Percentiles rank a stretch among this genome's conserved stretches.
These are phyloP conservation scores for Heteromyza rotundicornis DNA, from an alignment of 2,888 invertebrate species.

Conservation along the genomic window DNA sequence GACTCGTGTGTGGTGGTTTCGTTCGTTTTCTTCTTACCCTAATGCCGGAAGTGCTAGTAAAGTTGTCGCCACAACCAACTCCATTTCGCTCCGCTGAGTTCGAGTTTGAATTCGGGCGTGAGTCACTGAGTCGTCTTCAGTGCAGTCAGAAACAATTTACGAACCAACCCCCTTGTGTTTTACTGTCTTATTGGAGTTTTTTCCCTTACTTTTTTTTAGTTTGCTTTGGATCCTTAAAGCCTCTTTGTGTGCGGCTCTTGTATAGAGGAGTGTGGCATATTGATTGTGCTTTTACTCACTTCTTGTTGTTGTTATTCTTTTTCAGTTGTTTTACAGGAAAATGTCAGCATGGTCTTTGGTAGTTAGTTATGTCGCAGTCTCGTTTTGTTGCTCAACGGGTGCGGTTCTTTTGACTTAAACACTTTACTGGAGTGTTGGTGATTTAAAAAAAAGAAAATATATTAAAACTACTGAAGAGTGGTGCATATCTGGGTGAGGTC, in stretches of 20 bases:
- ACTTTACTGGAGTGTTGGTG: no score
- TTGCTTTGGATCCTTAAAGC: not conserved
- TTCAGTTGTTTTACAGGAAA: not conserved
- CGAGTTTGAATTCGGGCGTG: no score
- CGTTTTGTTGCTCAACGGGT: constrained; percentile 43
- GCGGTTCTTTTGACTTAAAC: constrained; percentile 43
- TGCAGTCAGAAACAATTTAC: not conserved
- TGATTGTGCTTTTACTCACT: constrained; percentile 36
- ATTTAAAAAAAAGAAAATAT: no score
- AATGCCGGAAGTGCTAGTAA: not conserved
- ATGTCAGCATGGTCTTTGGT: not conserved
- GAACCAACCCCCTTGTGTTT: not conserved
- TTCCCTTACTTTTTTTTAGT: constrained; percentile 1
- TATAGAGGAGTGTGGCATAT: constrained; percentile 46
- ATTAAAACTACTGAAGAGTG: no score
- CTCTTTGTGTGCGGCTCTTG: constrained; percentile 22
- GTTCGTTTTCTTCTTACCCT: no score
- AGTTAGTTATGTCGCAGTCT: constrained; percentile 31
- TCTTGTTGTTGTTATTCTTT: constrained; percentile 12
- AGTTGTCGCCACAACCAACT: constrained; percentile 4
- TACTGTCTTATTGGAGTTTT: not conserved
- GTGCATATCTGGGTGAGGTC: no score
- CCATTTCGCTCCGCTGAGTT: not conserved
- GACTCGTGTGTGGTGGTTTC: not conserved
- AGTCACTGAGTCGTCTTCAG: no score